phyloP scores from a whole-genome alignment of 2,797 vertebrate species.

The Scyliorhinus canicula region DNA sequence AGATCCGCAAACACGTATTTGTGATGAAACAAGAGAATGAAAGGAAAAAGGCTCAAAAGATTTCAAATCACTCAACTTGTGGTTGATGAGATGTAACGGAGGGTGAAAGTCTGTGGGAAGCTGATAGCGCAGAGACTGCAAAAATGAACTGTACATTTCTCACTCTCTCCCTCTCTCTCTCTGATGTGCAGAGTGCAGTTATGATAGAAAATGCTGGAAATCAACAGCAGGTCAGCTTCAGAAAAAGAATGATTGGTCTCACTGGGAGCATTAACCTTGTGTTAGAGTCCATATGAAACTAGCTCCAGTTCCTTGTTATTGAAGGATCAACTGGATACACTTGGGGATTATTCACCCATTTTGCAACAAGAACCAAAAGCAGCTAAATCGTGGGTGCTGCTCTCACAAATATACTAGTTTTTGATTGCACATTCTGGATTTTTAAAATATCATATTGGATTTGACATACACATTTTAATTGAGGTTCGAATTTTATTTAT shows the following conservation, averaged over 20 bases:
- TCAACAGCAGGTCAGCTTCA: not conserved
- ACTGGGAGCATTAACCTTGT: not conserved
- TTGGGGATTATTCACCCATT: not conserved
- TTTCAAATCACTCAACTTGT: not conserved
- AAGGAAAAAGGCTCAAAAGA: not conserved
- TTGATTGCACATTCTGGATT: not conserved
- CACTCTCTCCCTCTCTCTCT: not conserved
- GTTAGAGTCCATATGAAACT: not conserved
- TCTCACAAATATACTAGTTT: not conserved
- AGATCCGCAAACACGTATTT: not conserved
- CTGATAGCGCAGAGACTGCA: not conserved
- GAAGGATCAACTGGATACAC: not conserved
- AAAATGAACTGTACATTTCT: not conserved
- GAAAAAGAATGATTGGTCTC: not conserved
- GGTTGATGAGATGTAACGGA: not conserved
- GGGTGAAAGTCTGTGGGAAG: not conserved
- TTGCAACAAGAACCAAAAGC: not conserved
- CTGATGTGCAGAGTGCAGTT: too few relatives aligned
- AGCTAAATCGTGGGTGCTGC: not conserved
- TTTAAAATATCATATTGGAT: not conserved
- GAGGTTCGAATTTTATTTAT: not conserved
- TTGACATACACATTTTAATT: not conserved
- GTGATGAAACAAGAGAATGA: not conserved
- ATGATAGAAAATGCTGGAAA: not conserved
- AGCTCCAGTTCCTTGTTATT: not conserved